These are phyloP conservation scores for Zaprionus africanus DNA, from an alignment of 1,140 invertebrate species.

Conservation along the genomic window DNA sequence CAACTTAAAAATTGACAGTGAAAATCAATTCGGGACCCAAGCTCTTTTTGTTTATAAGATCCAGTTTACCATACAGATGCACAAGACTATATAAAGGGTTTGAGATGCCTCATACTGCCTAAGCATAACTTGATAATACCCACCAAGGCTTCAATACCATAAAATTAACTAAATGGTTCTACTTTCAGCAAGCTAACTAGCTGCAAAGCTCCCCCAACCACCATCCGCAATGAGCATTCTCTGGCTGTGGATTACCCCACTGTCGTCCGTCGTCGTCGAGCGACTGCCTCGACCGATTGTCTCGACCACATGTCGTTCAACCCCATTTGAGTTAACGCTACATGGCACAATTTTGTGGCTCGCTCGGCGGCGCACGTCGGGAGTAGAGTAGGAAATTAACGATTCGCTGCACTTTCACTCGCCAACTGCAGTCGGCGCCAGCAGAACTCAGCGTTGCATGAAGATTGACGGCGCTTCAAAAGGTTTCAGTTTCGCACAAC, in stretches of 20 bases:
- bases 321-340: constrained; percentile 65
- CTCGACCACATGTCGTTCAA: constrained; percentile 51
- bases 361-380: constrained; percentile 47
- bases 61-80: no score
- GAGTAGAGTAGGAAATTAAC: constrained; percentile 52
- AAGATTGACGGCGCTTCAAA: constrained; percentile 32
- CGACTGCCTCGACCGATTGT: background rate
- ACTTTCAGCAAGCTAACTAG: background rate
- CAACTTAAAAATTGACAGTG: no score
- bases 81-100: no score
- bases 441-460: constrained; percentile 61
- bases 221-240: background rate
- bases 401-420: constrained; percentile 75
- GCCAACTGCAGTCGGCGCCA: constrained; percentile 32
- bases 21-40: no score
- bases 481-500: constrained; percentile 12
- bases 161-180: background rate
- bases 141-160: background rate
- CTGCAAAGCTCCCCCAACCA: background rate
- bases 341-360: constrained; percentile 62
- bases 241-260: background rate
- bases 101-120: no score
- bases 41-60: no score
- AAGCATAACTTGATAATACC: no score
- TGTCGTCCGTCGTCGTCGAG: background rate